Conservation (phyloP, 2,888 invertebrate genomes). For the Eudemis profundana region DNA sequence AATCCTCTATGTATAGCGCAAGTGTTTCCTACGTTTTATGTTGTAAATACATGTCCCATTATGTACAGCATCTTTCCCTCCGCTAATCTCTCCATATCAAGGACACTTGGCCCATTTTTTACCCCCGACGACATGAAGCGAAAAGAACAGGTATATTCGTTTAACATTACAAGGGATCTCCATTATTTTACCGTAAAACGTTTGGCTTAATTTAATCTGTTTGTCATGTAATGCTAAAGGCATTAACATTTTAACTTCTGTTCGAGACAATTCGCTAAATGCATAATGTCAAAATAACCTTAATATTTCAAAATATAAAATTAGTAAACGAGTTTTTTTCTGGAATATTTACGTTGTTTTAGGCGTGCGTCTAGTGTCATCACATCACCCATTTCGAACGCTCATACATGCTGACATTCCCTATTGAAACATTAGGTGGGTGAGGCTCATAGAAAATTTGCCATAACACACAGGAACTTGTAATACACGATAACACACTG, state of each 20-base stretch:
- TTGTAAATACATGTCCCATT: slow-evolving; percentile 12
- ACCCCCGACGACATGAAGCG: slow-evolving; percentile 18
- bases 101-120: slow-evolving; percentile 35
- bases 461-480: too few species aligned
- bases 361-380: too few species aligned
- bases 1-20: not conserved
- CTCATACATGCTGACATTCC: too few species aligned
- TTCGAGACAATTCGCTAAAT: not conserved
- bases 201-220: slow-evolving; percentile 24
- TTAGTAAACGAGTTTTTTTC: not conserved
- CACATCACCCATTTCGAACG: too few species aligned
- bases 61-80: slow-evolving; percentile 8
- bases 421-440: too few species aligned
- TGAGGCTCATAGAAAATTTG: too few species aligned
- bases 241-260: not conserved
- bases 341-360: not conserved
- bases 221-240: slow-evolving; percentile 12
- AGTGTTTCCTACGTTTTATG: not conserved
- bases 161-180: slow-evolving; percentile 26
- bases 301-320: not conserved
- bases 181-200: slow-evolving; percentile 24
- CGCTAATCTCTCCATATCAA: slow-evolving; percentile 12
- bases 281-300: too few species aligned
- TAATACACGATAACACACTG: not conserved
- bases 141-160: slow-evolving; percentile 25